A percentile compares a stretch with the other conserved stretches of the same genome.
These are phyloP conservation scores for Amphiprion ocellaris DNA, from an alignment of 2,113 vertebrate genomes.

Conservation along the genomic window DNA sequence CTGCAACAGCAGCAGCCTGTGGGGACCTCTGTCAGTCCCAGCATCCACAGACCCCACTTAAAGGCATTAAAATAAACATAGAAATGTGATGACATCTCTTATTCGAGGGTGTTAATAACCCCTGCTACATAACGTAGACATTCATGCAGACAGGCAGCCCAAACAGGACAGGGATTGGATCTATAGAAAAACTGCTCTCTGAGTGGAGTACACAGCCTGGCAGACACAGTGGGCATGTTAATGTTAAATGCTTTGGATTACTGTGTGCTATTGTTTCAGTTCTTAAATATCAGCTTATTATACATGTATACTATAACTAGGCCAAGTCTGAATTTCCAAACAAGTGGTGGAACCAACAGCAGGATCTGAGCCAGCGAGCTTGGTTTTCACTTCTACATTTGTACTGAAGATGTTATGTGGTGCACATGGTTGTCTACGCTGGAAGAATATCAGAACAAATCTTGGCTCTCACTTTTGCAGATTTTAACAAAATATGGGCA, in stretches of 20 bases:
- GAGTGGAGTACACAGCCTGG: constrained; percentile 27
- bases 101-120: constrained; percentile 65
- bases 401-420: constrained; percentile 1
- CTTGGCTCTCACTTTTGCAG: background rate
- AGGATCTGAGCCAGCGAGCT: constrained; percentile 9
- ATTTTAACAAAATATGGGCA: constrained; percentile 23
- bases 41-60: constrained; percentile 52
- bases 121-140: constrained; percentile 51
- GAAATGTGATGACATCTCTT: constrained; percentile 64
- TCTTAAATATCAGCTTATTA: constrained; percentile 1
- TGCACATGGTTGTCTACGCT: background rate
- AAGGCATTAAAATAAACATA: constrained; percentile 73
- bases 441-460: constrained; percentile 7
- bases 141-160: constrained; percentile 45
- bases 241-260: constrained; percentile 19
- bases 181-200: constrained; percentile 29
- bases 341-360: background rate
- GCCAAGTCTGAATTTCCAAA: background rate
- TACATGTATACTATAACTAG: background rate
- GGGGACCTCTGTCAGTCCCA: constrained; percentile 31
- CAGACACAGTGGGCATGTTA: constrained; percentile 15
- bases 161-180: constrained; percentile 34
- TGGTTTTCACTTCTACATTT: background rate
- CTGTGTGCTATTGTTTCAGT: constrained; percentile 27
- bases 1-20: constrained; percentile 38